phyloP scores from a whole-genome alignment of 2,797 vertebrate genomes.

The Octomys mimax region DNA sequence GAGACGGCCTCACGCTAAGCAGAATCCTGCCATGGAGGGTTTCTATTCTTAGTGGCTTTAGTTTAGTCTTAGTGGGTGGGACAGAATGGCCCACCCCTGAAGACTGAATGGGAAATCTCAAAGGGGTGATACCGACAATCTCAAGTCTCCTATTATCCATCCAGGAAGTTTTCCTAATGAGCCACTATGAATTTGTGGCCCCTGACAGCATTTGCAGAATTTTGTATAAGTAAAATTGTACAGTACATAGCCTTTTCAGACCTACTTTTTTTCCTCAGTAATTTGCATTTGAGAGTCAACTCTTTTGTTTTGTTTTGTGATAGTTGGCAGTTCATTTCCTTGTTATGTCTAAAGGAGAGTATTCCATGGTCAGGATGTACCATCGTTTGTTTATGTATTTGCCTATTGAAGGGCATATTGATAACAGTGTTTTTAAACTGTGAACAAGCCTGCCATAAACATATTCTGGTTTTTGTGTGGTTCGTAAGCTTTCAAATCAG shows the following conservation, averaged over 20 bases:
- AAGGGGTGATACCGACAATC: no score
- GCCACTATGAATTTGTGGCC: no score
- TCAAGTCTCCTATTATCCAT: no score
- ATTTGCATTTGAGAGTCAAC: neutral
- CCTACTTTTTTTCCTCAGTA: neutral
- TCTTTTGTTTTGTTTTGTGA: neutral
- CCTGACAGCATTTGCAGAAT: neutral
- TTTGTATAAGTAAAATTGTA: neutral
- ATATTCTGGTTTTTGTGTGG: neutral
- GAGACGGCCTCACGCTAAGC: no score
- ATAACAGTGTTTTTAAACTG: neutral
- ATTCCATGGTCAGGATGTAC: neutral
- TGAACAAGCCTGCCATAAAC: neutral
- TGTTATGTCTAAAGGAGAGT: neutral
- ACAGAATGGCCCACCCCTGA: no score
- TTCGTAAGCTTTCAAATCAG: neutral
- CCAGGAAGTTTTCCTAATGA: no score
- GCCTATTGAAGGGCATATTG: neutral
- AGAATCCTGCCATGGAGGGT: no score
- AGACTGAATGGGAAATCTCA: no score
- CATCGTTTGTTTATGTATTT: neutral
- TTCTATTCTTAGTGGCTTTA: no score
- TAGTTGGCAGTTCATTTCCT: neutral
- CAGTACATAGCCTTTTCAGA: neutral
- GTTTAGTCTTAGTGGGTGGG: no score